These are phyloP conservation scores for Xanthia icteritia DNA, from an alignment of 2,888 invertebrate species.

Conservation along the genomic window DNA sequence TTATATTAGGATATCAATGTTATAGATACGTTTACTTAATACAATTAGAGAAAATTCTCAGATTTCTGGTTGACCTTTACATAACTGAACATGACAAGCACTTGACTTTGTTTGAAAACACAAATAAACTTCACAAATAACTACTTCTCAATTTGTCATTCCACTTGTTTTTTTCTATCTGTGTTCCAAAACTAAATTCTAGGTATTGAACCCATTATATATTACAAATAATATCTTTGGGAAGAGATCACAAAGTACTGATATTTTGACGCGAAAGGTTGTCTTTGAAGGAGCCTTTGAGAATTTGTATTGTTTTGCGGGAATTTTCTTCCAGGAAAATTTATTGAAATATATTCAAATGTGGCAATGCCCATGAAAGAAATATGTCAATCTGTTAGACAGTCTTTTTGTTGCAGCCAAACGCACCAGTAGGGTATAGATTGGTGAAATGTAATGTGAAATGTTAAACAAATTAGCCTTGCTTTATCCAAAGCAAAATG, in stretches of 20 bases:
- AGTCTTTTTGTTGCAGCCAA: not conserved
- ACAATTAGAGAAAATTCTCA: not conserved
- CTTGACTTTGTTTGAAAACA: slow-evolving; percentile 10
- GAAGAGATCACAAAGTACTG: slow-evolving; percentile 22
- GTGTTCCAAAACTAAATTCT: not conserved
- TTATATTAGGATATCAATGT: not conserved
- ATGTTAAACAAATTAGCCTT: too few species aligned
- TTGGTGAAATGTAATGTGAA: too few species aligned
- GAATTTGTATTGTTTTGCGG: slow-evolving; percentile 22
- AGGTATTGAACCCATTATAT: not conserved
- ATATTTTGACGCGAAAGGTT: slow-evolving; percentile 27
- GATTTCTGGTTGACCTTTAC: not conserved
- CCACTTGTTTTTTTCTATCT: not conserved
- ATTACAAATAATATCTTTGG: slow-evolving; percentile 15
- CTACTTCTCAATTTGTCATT: slow-evolving; percentile 17
- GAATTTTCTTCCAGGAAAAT: not conserved
- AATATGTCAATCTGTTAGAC: not conserved
- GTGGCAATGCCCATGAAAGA: not conserved
- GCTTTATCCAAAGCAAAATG: too few species aligned
- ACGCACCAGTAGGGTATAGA: too few species aligned
- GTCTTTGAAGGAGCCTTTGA: slow-evolving; percentile 12
- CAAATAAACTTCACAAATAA: slow-evolving; percentile 2
- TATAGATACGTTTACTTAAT: not conserved
- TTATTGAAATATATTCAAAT: not conserved
- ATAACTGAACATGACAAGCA: not conserved